Evolutionary conservation across 2,113 vertebrate genomes (phyloP), one percentile per base, ranked within the genome.

Genomic region (Sylvietta virens): DNA sequence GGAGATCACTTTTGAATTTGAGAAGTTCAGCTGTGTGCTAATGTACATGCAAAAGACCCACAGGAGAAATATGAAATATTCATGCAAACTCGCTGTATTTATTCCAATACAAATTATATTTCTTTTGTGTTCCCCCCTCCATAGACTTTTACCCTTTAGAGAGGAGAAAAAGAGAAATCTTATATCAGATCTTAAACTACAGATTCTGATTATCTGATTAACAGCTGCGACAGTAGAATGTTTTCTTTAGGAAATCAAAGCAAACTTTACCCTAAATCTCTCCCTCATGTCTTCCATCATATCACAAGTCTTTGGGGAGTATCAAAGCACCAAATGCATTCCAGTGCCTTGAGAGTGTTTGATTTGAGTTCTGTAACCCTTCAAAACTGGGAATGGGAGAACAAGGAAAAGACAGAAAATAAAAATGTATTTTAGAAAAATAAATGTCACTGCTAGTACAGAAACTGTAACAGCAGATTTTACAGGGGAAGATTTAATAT

Each of bases 221-320:
- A 83, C 70, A 94, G 81, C 62, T 72, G 64, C 15, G 31, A 73
- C 16, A 95, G 78, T 1, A 90, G 70, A 85, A 81, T 81, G 73
- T 86, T 89, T 95, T 94, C 82, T 81, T 94, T 57, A 81, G 86
- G 65, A 90, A 89, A 92, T 48, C 77, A 90, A 92, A 95, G 81
- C 50, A 77, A 94, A 93, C 54, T 81, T 70, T 48, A 57, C 51
- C 15, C 80, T 76, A 70, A 93, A 73, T 64, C 47, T 62, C 85
- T 67, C 84, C 93, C 83, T 93, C 48, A 65, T 86, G 86, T 77
- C 81, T 85, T 72, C 64, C 78, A 93, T 72, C 57, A 44, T 71
- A 85, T 80, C 47, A 31, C 62, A 94, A 85, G 50, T 95, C 89
- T 79, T 85, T 33, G 66, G 60, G 62, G 69, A 74, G 62, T 86